Percentiles rank a stretch among this genome's conserved stretches.
Conservation (phyloP, 1,140 invertebrate genomes). For the Drosophila murphyi region DNA sequence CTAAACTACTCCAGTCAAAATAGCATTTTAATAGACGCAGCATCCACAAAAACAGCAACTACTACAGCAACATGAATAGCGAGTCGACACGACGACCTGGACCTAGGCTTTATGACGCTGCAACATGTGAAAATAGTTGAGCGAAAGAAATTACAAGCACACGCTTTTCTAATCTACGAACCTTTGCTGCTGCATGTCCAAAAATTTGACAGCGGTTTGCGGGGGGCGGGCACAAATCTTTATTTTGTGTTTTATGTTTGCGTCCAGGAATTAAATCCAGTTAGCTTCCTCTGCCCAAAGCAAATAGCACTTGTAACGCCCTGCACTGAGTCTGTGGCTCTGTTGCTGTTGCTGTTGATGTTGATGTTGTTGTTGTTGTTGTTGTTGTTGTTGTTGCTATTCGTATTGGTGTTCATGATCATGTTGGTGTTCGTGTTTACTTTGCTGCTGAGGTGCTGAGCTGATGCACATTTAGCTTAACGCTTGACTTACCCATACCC, state of each 20-base stretch:
- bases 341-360: slow-evolving; percentile 29
- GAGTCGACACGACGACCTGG: slow-evolving; percentile 68
- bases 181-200: slow-evolving; percentile 74
- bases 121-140: slow-evolving; percentile 79
- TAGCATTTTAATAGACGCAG: slow-evolving; percentile 81
- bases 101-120: slow-evolving; percentile 56
- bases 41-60: slow-evolving; percentile 36
- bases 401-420: slow-evolving; percentile 41
- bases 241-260: slow-evolving; percentile 62
- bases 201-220: slow-evolving; percentile 69
- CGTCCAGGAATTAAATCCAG: slow-evolving; percentile 53
- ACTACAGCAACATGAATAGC: slow-evolving; percentile 29
- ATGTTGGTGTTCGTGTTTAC: slow-evolving; percentile 62
- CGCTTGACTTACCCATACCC: slow-evolving; percentile 39
- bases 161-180: slow-evolving; percentile 83
- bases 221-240: slow-evolving; percentile 49
- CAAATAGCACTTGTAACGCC: slow-evolving; percentile 53
- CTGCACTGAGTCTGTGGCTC: slow-evolving; percentile 32
- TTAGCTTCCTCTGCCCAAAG: slow-evolving; percentile 64
- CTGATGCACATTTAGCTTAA: slow-evolving; percentile 42
- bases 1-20: slow-evolving; percentile 83
- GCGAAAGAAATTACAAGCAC: slow-evolving; percentile 69
- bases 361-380: slow-evolving; percentile 35
- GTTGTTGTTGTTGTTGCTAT: slow-evolving; percentile 41
- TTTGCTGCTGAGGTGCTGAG: slow-evolving; percentile 38